These are phyloP conservation scores for Polydesmus complanatus DNA, from an alignment of 2,888 invertebrate species.

Conservation along the genomic window DNA sequence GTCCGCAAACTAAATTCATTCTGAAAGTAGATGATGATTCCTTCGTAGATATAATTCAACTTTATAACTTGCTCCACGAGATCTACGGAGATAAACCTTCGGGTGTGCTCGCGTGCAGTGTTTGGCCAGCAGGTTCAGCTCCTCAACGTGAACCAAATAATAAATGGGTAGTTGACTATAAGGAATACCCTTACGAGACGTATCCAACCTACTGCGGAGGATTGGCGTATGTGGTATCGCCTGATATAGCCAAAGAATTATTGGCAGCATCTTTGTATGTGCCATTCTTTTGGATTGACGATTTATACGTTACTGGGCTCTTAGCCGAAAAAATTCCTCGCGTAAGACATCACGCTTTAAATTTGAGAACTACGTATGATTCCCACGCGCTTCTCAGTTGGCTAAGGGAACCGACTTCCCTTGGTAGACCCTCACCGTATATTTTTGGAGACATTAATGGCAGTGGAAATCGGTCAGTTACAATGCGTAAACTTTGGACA, in stretches of 20 bases:
- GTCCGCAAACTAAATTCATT: conserved; percentile 50
- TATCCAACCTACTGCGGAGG: conserved; percentile 68
- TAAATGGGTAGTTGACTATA: conserved; percentile 60
- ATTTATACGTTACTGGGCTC: conserved; percentile 61
- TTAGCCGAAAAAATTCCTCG: conserved; percentile 32
- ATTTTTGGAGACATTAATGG: conserved; percentile 13
- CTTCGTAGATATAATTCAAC: conserved; percentile 50
- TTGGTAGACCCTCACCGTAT: conserved; percentile 9
- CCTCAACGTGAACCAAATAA: conserved; percentile 17
- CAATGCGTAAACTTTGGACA: conserved; percentile 11
- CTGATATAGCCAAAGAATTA: conserved; percentile 42
- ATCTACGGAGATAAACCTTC: conserved; percentile 25
- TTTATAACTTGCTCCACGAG: conserved; percentile 36
- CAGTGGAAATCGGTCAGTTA: neutral
- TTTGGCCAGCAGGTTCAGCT: conserved; percentile 23
- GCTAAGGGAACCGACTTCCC: neutral
- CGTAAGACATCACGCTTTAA: conserved; percentile 14
- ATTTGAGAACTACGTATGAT: conserved; percentile 14
- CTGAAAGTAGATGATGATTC: conserved; percentile 67
- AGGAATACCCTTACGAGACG: conserved; percentile 46
- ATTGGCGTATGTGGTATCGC: conserved; percentile 51
- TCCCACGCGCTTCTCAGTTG: conserved; percentile 3
- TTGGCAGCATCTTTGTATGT: conserved; percentile 38
- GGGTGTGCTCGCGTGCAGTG: conserved; percentile 47
- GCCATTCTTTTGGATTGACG: conserved; percentile 71